Conservation (phyloP, 2,113 vertebrate species). For the Silurus glanis region DNA sequence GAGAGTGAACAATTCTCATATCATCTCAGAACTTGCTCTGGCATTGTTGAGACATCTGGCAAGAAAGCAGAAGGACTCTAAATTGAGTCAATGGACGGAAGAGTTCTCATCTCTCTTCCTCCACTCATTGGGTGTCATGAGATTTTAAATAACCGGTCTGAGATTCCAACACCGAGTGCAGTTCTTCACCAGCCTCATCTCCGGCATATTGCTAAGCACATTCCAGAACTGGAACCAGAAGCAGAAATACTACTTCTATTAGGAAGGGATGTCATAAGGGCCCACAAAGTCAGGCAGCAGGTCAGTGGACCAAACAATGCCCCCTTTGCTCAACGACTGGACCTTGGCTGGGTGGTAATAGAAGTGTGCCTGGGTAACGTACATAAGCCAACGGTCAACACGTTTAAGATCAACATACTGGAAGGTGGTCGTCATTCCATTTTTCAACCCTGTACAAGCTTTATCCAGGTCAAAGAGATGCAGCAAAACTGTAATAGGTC, state of each 20-base stretch:
- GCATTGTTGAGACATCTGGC: not conserved
- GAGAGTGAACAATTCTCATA: not conserved
- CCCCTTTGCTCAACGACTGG: too few species aligned
- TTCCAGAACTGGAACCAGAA: too few species aligned
- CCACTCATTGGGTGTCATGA: conserved; percentile 6
- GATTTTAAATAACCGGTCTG: not conserved
- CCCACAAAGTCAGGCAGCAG: too few species aligned
- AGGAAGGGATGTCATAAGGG: too few species aligned
- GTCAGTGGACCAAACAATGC: too few species aligned
- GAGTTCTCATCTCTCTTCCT: not conserved
- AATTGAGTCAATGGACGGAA: not conserved
- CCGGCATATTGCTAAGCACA: too few species aligned
- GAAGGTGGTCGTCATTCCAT: conserved; percentile 2
- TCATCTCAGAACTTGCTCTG: not conserved
- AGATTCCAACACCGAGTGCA: too few species aligned
- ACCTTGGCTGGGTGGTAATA: too few species aligned
- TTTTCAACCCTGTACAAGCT: conserved; percentile 15
- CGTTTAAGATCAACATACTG: conserved; percentile 23
- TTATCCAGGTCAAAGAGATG: conserved; percentile 15
- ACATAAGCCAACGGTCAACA: conserved; percentile 29
- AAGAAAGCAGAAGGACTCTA: not conserved
- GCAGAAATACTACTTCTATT: too few species aligned
- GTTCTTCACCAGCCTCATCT: too few species aligned
- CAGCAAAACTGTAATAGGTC: not conserved
- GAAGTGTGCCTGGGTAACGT: not conserved